A percentile compares a stretch with the other conserved stretches of the same genome.
Evolutionary conservation across 2,888 invertebrate genomes (phyloP).

Genomic region (Bellardia pandia): DNA sequence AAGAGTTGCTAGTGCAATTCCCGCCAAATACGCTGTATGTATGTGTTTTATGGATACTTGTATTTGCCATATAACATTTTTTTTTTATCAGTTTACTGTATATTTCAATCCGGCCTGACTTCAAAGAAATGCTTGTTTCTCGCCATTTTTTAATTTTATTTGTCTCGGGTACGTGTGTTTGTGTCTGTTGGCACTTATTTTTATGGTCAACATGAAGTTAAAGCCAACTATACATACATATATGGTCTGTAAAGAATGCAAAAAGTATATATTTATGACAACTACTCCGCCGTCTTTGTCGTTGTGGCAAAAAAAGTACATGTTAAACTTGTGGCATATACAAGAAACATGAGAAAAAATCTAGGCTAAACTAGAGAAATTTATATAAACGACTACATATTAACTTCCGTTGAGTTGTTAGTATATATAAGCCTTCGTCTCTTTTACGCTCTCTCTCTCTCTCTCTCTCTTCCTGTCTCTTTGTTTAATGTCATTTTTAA

Average conservation of each 20-base stretch:
- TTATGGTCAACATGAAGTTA: slow-evolving; percentile 53
- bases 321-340: slow-evolving; percentile 37
- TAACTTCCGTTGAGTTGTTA: slow-evolving; percentile 64
- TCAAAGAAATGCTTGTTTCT: neutral
- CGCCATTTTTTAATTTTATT: neutral
- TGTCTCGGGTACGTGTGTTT: neutral
- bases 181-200: slow-evolving; percentile 38
- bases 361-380: slow-evolving; percentile 70
- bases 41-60: too few relatives aligned
- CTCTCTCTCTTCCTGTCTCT: slow-evolving; percentile 3
- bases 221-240: neutral
- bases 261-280: slow-evolving; percentile 39
- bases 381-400: slow-evolving; percentile 63
- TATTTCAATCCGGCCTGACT: neutral
- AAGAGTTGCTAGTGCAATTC: too few relatives aligned
- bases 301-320: slow-evolving; percentile 38
- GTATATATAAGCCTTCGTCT: neutral
- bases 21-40: too few relatives aligned
- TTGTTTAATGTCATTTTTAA: slow-evolving; percentile 32
- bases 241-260: neutral
- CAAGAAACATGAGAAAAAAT: slow-evolving; percentile 43
- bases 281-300: slow-evolving; percentile 32
- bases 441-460: neutral
- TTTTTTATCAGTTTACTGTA: neutral
- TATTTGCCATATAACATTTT: too few relatives aligned